phyloP scores from a whole-genome alignment of 2,888 invertebrate genomes.

The Cheiracanthium punctorium region DNA sequence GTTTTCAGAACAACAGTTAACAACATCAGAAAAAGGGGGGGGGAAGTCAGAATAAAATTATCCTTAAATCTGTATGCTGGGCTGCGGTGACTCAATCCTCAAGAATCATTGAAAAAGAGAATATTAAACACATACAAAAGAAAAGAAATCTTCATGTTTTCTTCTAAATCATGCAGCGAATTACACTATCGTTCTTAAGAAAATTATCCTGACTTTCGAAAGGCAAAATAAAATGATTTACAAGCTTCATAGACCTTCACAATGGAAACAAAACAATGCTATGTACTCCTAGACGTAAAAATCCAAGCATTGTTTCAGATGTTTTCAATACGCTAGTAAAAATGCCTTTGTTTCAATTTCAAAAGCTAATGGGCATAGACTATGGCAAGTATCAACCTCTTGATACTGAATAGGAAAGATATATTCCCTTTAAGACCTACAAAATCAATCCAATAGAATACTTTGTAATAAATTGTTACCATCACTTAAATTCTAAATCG shows the following conservation, averaged over 20 bases:
- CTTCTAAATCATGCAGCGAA: not conserved
- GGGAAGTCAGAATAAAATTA: not conserved
- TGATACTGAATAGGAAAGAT: not conserved
- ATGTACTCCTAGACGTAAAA: slow-evolving; percentile 8
- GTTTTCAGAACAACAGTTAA: no score
- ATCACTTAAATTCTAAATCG: no score
- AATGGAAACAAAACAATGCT: slow-evolving; percentile 46
- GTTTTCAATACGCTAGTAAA: slow-evolving; percentile 33
- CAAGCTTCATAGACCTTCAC: slow-evolving; percentile 19
- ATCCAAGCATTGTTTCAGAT: slow-evolving; percentile 49
- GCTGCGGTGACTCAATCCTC: no score
- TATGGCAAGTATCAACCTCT: not conserved
- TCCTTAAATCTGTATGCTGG: not conserved
- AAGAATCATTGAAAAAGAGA: not conserved
- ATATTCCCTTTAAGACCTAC: not conserved
- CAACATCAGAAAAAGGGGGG: no score
- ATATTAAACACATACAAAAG: not conserved
- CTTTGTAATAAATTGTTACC: no score
- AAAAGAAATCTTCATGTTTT: slow-evolving; percentile 2
- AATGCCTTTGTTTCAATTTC: slow-evolving; percentile 3
- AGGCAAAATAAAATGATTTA: slow-evolving; percentile 52
- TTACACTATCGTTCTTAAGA: not conserved
- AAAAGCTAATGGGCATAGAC: not conserved
- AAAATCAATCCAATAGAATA: no score
- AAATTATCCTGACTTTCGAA: not conserved